These are phyloP conservation scores for Arenaria interpres DNA, from an alignment of 2,113 vertebrate species.

Conservation along the genomic window DNA sequence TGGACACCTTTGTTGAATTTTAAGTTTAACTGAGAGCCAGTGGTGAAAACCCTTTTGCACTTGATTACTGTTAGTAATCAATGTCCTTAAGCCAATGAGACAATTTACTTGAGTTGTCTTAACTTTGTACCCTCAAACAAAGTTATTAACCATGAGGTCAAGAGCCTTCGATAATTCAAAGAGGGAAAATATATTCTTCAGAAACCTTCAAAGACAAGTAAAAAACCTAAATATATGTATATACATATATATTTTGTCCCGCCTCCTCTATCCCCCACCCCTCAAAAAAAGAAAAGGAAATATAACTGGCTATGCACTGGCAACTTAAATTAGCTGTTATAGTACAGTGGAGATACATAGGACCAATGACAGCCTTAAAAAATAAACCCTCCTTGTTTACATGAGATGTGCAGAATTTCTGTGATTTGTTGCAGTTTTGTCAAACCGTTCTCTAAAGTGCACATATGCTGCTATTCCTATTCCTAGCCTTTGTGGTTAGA, in stretches of 20 bases:
- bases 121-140: not conserved
- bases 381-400: not conserved
- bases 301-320: not conserved
- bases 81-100: not conserved
- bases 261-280: too few species aligned
- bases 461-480: not conserved
- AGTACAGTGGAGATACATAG: not conserved
- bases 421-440: not conserved
- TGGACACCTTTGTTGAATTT: not conserved
- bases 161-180: not conserved
- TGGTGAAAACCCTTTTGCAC: not conserved
- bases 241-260: too few species aligned
- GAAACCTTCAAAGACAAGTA: not conserved
- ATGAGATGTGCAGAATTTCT: not conserved
- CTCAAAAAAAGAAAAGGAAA: not conserved
- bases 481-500: slow-evolving; percentile 27
- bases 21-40: not conserved
- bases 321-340: not conserved
- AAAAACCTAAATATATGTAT: not conserved
- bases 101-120: not conserved
- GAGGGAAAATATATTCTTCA: not conserved
- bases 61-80: not conserved
- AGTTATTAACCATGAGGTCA: not conserved
- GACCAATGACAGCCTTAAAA: not conserved
- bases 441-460: not conserved